Conservation (phyloP, 2,888 invertebrate genomes). For the Hyposoter didymator region DNA sequence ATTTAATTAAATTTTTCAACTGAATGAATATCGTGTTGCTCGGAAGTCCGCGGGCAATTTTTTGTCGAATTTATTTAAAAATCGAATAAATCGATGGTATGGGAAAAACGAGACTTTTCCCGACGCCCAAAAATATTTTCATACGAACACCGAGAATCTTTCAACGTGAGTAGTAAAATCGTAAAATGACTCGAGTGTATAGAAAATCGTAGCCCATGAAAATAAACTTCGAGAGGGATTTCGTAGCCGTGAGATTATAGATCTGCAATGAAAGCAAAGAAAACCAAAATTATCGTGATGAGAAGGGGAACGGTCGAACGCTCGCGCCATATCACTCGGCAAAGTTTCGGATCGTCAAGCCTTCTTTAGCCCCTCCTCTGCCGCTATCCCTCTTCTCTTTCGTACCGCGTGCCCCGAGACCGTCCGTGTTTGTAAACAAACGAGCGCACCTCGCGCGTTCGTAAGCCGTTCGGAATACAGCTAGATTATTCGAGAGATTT, state of each 20-base stretch:
- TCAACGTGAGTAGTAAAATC: not conserved
- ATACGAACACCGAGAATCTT: not conserved
- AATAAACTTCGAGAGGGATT: not conserved
- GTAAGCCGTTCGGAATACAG: slow-evolving; percentile 12
- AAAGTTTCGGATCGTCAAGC: not conserved
- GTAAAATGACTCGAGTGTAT: not conserved
- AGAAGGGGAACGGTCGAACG: slow-evolving; percentile 10
- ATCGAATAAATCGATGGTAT: not conserved
- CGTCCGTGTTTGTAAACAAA: slow-evolving; percentile 64
- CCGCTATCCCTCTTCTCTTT: slow-evolving; percentile 26
- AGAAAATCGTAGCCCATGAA: not conserved
- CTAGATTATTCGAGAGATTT: slow-evolving; percentile 32
- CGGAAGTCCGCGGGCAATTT: not conserved
- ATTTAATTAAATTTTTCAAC: not conserved
- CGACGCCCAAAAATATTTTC: not conserved
- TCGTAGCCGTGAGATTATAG: slow-evolving; percentile 6
- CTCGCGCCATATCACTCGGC: slow-evolving; percentile 44
- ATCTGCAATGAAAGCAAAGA: slow-evolving; percentile 26
- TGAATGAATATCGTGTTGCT: not conserved
- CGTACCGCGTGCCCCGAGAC: not conserved
- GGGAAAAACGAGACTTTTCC: not conserved
- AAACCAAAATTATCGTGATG: slow-evolving; percentile 20
- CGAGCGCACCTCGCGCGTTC: slow-evolving; percentile 54
- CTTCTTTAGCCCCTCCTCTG: slow-evolving; percentile 6
- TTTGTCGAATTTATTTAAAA: not conserved